Evolutionary conservation across 2,113 vertebrate species (phyloP), one percentile per base, ranked within the genome.

Genomic region (Pipa parva): DNA sequence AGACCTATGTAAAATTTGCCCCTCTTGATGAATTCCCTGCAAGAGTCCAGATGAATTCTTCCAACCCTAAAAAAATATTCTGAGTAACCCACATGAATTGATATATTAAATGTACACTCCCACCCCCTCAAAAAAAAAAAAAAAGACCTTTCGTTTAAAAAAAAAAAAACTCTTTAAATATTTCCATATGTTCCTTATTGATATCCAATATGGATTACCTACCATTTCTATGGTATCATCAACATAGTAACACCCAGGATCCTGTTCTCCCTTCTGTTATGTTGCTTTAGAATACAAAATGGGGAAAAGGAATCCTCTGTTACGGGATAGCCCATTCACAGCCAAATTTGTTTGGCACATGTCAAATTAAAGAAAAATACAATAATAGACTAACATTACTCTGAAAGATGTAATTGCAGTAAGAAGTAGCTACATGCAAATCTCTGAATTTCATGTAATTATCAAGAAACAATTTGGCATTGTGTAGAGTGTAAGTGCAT

Each of bases 141-240:
- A 27, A 36, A 76, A 88, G 86, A 86, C 82, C n/a, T n/a, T n/a
- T n/a, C n/a, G n/a, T n/a, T n/a, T n/a, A 84, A 80, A 63, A 67
- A 45, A 51, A 69, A 68, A 51, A 73, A 75, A 85, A 85, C 85
- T 88, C 87, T 83, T 85, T 89, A 89, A 88, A 90, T 89, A 89
- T 81, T 80, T 84, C 76, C 83, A 88, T 74, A 74, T 78, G 84
- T 85, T 84, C 86, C 87, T 83, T 89, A 87, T 77, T 80, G 84
- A 89, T 81, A 97, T 97, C 95, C 94, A 98, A 98, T 97, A 97
- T 97, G 95, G 95, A 97, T 97, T 92, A 97, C 89, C 90, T 90
- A 90, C 87, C 87, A 88, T 82, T 83, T 78, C 78, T 75, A 81
- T 77, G 81, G 84, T 75, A 76, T 73, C 59, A 55, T 85, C 82